Conservation (phyloP, 2,888 invertebrate species). For the Dendrolimus houi region DNA sequence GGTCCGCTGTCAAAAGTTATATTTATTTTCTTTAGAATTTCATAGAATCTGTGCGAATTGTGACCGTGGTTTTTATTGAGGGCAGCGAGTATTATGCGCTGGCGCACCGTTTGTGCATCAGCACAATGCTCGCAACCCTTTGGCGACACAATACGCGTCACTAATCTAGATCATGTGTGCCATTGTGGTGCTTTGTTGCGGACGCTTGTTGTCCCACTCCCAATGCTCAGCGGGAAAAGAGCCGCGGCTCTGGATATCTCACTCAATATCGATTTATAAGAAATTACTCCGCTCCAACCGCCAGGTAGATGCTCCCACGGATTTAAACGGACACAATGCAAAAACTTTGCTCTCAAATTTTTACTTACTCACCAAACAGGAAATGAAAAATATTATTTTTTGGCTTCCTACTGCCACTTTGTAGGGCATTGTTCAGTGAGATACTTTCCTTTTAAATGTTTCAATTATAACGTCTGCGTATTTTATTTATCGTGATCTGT, state of each 20-base stretch:
- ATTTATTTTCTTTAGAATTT: constrained; percentile 75
- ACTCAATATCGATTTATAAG: constrained; percentile 74
- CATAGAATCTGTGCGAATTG: constrained; percentile 68
- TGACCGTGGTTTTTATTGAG: constrained; percentile 62
- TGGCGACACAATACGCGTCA: constrained; percentile 72
- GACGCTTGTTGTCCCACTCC: constrained; percentile 21
- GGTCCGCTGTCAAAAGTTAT: constrained; percentile 72
- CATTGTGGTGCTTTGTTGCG: constrained; percentile 55
- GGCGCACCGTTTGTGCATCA: constrained; percentile 42
- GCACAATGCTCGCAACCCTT: constrained; percentile 66
- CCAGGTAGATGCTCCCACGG: constrained; percentile 71
- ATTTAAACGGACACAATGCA: constrained; percentile 37
- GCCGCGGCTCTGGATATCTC: constrained; percentile 58
- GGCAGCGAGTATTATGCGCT: constrained; percentile 44
- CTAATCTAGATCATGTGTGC: constrained; percentile 74
- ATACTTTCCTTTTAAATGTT: constrained; percentile 20
- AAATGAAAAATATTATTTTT: constrained; percentile 66
- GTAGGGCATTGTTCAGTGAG: constrained; percentile 7
- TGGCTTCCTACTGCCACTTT: constrained; percentile 46
- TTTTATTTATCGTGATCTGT: constrained; percentile 22
- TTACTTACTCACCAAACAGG: constrained; percentile 55
- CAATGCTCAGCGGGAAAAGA: constrained; percentile 37
- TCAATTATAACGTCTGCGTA: constrained; percentile 31
- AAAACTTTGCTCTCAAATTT: constrained; percentile 55
- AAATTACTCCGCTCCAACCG: constrained; percentile 62